Evolutionary conservation across 1,140 invertebrate species (phyloP).

Genomic region (Pseudachorutes palmiensis): DNA sequence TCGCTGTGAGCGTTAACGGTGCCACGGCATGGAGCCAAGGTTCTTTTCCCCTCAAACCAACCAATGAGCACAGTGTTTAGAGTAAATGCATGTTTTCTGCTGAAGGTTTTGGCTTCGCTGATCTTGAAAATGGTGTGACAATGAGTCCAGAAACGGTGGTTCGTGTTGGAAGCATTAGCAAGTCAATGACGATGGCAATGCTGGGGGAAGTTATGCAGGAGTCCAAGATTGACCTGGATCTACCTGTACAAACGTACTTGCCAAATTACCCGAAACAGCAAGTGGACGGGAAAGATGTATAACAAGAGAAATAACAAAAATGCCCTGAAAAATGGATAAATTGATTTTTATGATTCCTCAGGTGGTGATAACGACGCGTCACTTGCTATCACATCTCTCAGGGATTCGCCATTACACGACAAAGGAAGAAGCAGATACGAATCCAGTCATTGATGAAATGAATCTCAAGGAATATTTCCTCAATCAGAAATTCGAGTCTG

Average conservation of each 20-base stretch:
- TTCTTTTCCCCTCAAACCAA: too few relatives aligned
- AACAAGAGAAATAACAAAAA: slow-evolving; percentile 13
- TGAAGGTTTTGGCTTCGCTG: slow-evolving; percentile 52
- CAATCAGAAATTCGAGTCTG: slow-evolving; percentile 44
- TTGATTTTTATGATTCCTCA: slow-evolving; percentile 36
- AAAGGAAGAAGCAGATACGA: slow-evolving; percentile 27
- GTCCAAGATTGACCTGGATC: slow-evolving; percentile 52
- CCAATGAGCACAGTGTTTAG: background rate
- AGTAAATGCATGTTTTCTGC: slow-evolving; percentile 14
- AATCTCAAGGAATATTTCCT: slow-evolving; percentile 43
- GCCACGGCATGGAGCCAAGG: slow-evolving; percentile 48
- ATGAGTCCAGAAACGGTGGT: slow-evolving; percentile 50
- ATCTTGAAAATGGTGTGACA: slow-evolving; percentile 51
- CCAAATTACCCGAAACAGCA: slow-evolving; percentile 50
- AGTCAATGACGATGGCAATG: slow-evolving; percentile 51
- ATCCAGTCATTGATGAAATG: slow-evolving; percentile 25
- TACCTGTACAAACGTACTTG: slow-evolving; percentile 50
- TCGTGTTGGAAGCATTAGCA: slow-evolving; percentile 58
- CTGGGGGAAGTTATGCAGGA: slow-evolving; percentile 51
- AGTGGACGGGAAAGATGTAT: slow-evolving; percentile 45
- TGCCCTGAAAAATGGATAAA: background rate
- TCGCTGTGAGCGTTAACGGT: slow-evolving; percentile 53
- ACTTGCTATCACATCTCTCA: slow-evolving; percentile 48
- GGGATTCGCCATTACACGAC: slow-evolving; percentile 53
- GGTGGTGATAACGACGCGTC: slow-evolving; percentile 50